Conservation (phyloP, 2,797 vertebrate genomes). For the Anguilla megastoma region DNA sequence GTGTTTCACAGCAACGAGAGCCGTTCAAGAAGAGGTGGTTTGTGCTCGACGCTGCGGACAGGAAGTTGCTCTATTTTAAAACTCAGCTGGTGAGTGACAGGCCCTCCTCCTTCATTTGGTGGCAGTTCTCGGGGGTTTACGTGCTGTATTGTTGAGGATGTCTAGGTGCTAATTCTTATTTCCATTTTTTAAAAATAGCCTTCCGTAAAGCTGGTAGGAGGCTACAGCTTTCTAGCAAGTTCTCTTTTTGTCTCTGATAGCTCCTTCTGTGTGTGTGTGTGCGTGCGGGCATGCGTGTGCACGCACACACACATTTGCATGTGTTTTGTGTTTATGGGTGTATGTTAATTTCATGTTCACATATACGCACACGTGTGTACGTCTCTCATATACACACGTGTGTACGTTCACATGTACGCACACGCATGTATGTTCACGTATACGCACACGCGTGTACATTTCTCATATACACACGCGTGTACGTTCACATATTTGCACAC, state of each 20-base stretch:
- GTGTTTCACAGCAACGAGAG: constrained; percentile 79
- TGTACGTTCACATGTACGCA: not conserved
- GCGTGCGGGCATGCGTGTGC: not conserved
- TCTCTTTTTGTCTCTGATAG: not conserved
- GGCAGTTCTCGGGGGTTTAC: not conserved
- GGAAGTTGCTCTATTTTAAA: constrained; percentile 89
- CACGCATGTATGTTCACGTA: too few species aligned
- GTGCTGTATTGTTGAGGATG: too few species aligned
- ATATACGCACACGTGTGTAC: not conserved
- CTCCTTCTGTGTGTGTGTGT: not conserved
- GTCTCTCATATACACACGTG: not conserved
- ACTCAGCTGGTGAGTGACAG: constrained; percentile 85
- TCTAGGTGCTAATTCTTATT: not conserved
- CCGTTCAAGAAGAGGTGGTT: constrained; percentile 91
- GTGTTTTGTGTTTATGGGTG: not conserved
- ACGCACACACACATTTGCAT: not conserved
- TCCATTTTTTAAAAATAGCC: not conserved
- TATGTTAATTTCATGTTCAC: not conserved
- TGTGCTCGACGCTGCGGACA: constrained; percentile 84
- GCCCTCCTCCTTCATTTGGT: not conserved
- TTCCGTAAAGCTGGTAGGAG: not conserved
- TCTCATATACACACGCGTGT: not conserved
- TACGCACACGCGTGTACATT: not conserved
- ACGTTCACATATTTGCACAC: not conserved
- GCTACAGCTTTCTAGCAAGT: not conserved